Conservation (phyloP, 2,113 vertebrate genomes). For the Notiomystis cincta region DNA sequence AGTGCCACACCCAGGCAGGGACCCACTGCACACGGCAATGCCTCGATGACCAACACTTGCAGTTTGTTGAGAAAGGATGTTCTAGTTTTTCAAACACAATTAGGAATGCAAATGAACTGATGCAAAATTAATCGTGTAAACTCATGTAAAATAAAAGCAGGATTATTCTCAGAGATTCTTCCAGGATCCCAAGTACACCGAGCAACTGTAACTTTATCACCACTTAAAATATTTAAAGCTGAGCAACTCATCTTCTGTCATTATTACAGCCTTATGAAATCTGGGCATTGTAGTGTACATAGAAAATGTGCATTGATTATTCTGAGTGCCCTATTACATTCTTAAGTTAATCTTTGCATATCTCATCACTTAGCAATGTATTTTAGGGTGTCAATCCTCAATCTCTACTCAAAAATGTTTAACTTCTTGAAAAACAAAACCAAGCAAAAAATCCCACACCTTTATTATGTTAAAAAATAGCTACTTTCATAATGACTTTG, state of each 20-base stretch:
- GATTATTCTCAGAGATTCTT: not conserved
- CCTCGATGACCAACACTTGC: not conserved
- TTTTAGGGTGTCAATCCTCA: not conserved
- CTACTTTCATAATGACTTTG: not conserved
- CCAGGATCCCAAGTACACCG: not conserved
- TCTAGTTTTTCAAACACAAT: not conserved
- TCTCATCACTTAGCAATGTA: not conserved
- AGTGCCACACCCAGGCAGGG: not conserved
- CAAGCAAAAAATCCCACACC: not conserved
- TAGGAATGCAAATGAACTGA: slow-evolving; percentile 1
- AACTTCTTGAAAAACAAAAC: not conserved
- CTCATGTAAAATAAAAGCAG: not conserved
- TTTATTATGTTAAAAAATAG: not conserved
- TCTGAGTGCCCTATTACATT: not conserved
- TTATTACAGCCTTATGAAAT: not conserved
- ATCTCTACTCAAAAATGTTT: not conserved
- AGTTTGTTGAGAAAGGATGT: not conserved
- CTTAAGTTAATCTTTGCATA: not conserved
- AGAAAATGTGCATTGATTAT: not conserved
- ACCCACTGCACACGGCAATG: fast-evolving
- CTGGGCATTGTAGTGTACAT: not conserved
- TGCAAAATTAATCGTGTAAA: not conserved
- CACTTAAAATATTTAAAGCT: not conserved
- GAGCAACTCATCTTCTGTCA: not conserved
- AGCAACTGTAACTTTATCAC: not conserved